Conservation (phyloP, 2,888 invertebrate genomes). For the Atrina japonica region DNA sequence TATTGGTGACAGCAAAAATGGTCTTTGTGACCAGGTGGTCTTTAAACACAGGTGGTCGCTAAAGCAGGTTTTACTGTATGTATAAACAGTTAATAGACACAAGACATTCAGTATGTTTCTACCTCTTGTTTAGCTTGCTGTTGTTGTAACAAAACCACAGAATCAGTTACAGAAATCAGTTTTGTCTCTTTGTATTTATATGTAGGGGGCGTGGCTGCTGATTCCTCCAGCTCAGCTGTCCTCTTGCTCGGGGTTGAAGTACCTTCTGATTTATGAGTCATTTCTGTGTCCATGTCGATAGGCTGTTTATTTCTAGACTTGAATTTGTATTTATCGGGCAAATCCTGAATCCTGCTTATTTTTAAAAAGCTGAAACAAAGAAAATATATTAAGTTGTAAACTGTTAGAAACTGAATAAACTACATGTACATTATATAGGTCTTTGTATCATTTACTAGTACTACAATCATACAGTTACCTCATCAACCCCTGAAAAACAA, state of each 20-base stretch:
- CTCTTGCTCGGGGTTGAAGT: neutral
- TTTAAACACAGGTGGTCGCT: too few species aligned
- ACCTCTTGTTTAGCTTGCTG: conserved; percentile 28
- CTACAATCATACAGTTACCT: too few species aligned
- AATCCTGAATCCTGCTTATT: conserved; percentile 14
- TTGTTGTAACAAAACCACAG: conserved; percentile 25
- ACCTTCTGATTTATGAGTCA: neutral
- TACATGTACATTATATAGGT: too few species aligned
- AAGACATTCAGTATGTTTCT: too few species aligned
- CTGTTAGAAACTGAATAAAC: too few species aligned
- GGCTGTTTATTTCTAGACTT: conserved; percentile 14
- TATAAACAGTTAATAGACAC: too few species aligned
- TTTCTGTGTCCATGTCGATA: neutral
- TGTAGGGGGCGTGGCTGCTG: conserved; percentile 18
- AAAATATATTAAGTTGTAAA: too few species aligned
- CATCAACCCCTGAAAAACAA: too few species aligned
- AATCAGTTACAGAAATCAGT: conserved; percentile 34
- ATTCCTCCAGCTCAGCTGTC: neutral
- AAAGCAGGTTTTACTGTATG: too few species aligned
- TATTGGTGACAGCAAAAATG: too few species aligned
- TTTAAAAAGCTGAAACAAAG: conserved; percentile 18
- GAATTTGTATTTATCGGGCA: conserved; percentile 25
- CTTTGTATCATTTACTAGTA: too few species aligned
- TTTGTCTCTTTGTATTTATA: conserved; percentile 32
- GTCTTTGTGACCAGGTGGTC: too few species aligned